These are phyloP conservation scores for Agonopterix heracliana DNA, from an alignment of 2,888 invertebrate genomes.

Conservation along the genomic window DNA sequence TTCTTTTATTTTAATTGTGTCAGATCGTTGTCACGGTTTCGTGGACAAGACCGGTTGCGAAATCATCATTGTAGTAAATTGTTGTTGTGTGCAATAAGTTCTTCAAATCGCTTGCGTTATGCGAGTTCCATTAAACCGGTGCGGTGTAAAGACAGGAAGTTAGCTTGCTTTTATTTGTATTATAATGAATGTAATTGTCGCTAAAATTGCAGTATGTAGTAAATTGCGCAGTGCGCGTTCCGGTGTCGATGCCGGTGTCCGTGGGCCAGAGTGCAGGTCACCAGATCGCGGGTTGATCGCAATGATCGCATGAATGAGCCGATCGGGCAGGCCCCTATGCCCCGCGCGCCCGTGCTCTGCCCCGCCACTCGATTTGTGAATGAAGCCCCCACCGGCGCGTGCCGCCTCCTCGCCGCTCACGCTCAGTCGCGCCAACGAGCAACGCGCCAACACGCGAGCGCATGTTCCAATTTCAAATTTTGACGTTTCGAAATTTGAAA, in stretches of 20 bases:
- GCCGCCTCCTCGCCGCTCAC: constrained; percentile 53
- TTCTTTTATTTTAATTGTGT: constrained; percentile 33
- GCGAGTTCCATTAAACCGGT: constrained; percentile 18
- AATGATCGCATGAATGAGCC: constrained; percentile 61
- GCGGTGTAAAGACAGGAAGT: constrained; percentile 28
- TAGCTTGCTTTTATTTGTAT: constrained; percentile 29
- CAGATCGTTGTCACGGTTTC: constrained; percentile 28
- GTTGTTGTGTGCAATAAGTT: constrained; percentile 24
- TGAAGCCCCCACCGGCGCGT: constrained; percentile 71
- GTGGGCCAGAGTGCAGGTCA: constrained; percentile 17
- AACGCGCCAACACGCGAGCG: constrained; percentile 63
- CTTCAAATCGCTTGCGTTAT: constrained; percentile 21
- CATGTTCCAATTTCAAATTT: constrained; percentile 41
- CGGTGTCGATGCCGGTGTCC: constrained; percentile 13
- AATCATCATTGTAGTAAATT: constrained; percentile 9
- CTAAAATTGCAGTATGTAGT: constrained; percentile 11
- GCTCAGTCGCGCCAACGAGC: constrained; percentile 64
- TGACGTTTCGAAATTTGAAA: constrained; percentile 56
- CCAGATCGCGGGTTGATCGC: constrained; percentile 25
- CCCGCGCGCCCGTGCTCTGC: constrained; percentile 38
- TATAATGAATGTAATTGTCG: constrained; percentile 22
- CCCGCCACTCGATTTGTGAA: constrained; percentile 64
- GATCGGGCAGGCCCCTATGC: constrained; percentile 26
- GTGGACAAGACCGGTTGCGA: constrained; percentile 27
- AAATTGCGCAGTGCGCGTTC: constrained; percentile 25